Base-by-base conservation (phyloP, 2,113 vertebrate species). In the Megaceryle maxima region DNA sequence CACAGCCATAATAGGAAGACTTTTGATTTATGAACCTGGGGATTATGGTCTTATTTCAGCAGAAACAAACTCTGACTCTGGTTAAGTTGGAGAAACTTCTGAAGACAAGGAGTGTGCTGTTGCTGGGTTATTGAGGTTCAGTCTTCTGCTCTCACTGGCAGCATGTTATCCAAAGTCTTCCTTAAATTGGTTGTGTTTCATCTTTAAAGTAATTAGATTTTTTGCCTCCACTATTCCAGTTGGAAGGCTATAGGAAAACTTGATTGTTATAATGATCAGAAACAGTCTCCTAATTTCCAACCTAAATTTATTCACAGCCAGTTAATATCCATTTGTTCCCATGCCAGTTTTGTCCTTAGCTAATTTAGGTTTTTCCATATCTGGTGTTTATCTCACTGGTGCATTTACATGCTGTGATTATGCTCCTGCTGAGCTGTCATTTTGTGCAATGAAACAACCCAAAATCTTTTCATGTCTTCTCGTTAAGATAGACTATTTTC, bases 251-350 rank as follows among this genome's bases (percentile, higher is more conserved):
- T 11, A 92, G 69, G 77, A 94, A 95, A 53, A 85, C 62, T 87
- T 91, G 94, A 96, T 92, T 95, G 77, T 74, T 96, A 33, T 92
- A 94, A 95, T 62, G 91, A 95, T 95, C 81, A 96, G 89, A 96
- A 96, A 85, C 62, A 66, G 89, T 92, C 84, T 96, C 95, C 91
- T 95, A 50, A 92, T 91, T 96, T 94, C 74, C 74, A 96, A 13
- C 35, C 77, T 96, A 89, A 95, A 96, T 96, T 94, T 96, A 94
- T 94, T 96, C 95, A 85, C 84, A 87, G 93, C 24, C 60, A 1
- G 81, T 96, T 96, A 94, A 97, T 96, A 96, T 94, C 91, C 93
- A 96, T 96, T 97, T 97, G 95, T 94, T 96, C 90, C 82, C 2
- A 3, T 96, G 95, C 96, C 95, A 97, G 87, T 96, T 97, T 94